Evolutionary conservation across 2,888 invertebrate genomes (phyloP), one percentile per base, ranked within the genome.

Genomic region (Liposcelis brunnea): DNA sequence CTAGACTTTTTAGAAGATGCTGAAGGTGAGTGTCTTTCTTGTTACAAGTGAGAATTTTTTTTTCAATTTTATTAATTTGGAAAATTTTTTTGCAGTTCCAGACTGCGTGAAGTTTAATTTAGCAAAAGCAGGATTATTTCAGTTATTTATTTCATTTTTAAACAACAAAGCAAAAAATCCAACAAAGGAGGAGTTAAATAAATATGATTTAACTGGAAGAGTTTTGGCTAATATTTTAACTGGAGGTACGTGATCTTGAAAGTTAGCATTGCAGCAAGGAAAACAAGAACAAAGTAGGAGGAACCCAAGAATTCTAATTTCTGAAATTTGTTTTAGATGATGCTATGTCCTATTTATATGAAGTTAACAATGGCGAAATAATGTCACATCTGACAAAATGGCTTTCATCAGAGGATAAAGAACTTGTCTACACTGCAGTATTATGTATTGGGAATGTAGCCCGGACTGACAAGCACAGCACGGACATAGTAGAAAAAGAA

Each of bases 371-470:
- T 16, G 19, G 19, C 6, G 18, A 16, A 12, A 16, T 40, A 5
- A 12, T 40, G n/a, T 6, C 16, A 6, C 15, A 19, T 7, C 11
- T 40, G 7, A 21, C 16, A n/a, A 21, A 40, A n/a, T 40, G 40
- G 40, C 40, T 40, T n/a, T 19, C 12, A 5, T 14, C 16, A n/a
- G 40, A 40, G 7, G 18, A 40, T 19, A 19, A 18, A 16, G 21
- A 40, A 12, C 15, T 18, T 6, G 40, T 19, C 6, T 40, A 40
- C 19, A 18, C 19, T 21, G 21, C 19, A 12, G 21, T 21, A 21
- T 19, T 40, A 19, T 40, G 40, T 0, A 70, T 90, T 52, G 90
- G 87, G 1, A 91, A 91, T 67, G 90, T 91, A 63, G 90, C 90
- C 0, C 69, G 90, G 36, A 80, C 80, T 52, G 70, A 91, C 58